Base-by-base conservation (phyloP, 2,888 invertebrate species). In the Dimorphilus gyrociliatus region DNA sequence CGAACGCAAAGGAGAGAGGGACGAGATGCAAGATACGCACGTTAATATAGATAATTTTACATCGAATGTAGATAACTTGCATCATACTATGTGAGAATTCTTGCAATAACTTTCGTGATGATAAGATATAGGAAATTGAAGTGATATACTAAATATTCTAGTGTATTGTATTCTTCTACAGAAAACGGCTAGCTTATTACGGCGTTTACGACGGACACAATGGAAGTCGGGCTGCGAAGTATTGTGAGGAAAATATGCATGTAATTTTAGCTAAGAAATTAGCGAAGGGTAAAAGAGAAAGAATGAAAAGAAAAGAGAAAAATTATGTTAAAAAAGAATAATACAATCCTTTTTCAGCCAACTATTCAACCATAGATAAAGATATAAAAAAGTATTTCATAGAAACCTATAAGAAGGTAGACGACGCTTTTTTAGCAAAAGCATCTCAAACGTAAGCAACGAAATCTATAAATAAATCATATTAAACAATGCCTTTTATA, bases 181-280 rank as follows among this genome's bases (percentile, higher is more conserved):
- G 63, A 21, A 41, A 40, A 18, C 48, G 61, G 3, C 35, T 60
- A 14, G 51, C 64, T 1, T 49, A 60, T 30, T 67, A 60, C 41
- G 66, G 55, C 16, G 63, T 68, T 23, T 68, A 63, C 50, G 68
- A 68, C 48, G 68, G 68, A 3, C 68, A 68, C 42, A 64, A 55
- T 21, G 68, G 68, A 26, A 38, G 45, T 3, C 45, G 58, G 37
- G 67, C 68, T 10, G 55, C 68, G 18, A 53, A 54, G 38, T 65
- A 53, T 46, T 60, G 64, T 41, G 58, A 64, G 25, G 43, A 52
- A 36, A 45, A 55, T 42, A 48, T 65, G 41, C 63, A 59, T 45
- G 45, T 43, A 42, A 51, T 52, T 44, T 46, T 69, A 33, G 54
- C 53, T 37, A 46, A 55, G 38, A 54, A 51, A 42, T 57, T 65